Evolutionary conservation across 1,140 invertebrate species (phyloP).

Genomic region (Aphaenogaster floridana): DNA sequence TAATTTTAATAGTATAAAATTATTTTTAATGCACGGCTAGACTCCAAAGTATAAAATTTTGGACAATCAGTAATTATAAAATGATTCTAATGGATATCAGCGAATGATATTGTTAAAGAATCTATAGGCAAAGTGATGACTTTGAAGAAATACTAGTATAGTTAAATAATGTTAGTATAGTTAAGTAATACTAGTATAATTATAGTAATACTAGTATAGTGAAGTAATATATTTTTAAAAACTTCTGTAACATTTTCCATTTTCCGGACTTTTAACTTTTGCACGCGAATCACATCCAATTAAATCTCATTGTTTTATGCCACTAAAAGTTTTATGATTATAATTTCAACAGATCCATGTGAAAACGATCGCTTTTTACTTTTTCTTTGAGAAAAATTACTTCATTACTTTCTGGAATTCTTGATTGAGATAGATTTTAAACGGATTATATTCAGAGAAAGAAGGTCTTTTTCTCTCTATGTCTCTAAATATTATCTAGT

Average conservation of each 20-base stretch:
- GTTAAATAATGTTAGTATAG: no score
- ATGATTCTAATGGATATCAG: neutral
- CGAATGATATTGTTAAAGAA: neutral
- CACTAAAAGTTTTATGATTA: neutral
- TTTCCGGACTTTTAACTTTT: neutral
- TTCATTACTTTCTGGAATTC: neutral
- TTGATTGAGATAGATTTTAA: neutral
- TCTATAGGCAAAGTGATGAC: neutral
- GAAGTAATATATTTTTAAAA: neutral
- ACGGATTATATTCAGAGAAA: neutral
- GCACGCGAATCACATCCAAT: neutral
- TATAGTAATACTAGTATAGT: no score
- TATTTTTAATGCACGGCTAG: no score
- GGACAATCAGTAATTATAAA: neutral
- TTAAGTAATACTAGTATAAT: no score
- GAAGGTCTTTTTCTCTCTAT: neutral
- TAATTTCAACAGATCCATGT: neutral
- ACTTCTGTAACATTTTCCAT: neutral
- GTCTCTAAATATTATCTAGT: neutral
- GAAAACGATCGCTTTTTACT: neutral
- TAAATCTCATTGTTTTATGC: neutral
- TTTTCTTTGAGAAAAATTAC: neutral
- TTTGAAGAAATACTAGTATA: neutral
- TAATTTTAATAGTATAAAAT: neutral
- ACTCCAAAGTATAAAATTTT: neutral